Conservation (phyloP, 2,797 vertebrate genomes). For the Typhlichthys eigenmanni region DNA sequence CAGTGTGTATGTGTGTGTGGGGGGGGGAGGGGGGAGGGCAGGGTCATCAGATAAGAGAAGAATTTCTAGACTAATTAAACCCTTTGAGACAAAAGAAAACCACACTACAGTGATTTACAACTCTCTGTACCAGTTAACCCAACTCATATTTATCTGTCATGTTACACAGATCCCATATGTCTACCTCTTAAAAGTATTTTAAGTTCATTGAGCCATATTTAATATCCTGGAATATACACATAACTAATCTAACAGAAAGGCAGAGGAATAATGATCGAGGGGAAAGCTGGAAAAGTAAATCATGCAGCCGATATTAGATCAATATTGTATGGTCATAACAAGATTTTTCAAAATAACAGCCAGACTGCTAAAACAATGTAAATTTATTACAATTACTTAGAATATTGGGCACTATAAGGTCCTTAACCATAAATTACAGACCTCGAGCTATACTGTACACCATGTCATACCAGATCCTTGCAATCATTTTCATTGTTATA, state of each 20-base stretch:
- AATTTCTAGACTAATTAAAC: constrained; percentile 85
- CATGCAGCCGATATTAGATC: constrained; percentile 8
- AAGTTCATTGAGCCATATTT: constrained; percentile 23
- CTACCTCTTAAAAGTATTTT: constrained; percentile 57
- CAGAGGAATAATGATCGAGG: background rate
- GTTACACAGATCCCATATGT: constrained; percentile 70
- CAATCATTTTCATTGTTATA: constrained; percentile 13
- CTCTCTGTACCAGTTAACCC: constrained; percentile 82
- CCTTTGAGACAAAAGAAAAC: constrained; percentile 82
- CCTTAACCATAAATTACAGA: constrained; percentile 9
- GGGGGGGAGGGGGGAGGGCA: constrained; percentile 34
- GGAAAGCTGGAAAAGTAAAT: constrained; percentile 12
- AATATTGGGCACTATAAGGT: constrained; percentile 8
- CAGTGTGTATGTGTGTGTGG: constrained; percentile 65
- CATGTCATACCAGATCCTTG: constrained; percentile 10
- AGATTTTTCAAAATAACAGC: constrained; percentile 24
- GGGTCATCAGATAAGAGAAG: constrained; percentile 82
- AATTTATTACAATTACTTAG: constrained; percentile 20
- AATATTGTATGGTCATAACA: constrained; percentile 8
- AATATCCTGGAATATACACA: constrained; percentile 18
- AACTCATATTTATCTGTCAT: constrained; percentile 80
- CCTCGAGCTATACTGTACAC: constrained; percentile 1
- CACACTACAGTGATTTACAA: constrained; percentile 85
- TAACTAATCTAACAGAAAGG: background rate
- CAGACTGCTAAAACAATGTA: constrained; percentile 4